phyloP scores from a whole-genome alignment of 1,140 invertebrate genomes.

The Apis mellifera region Amel_HAv3.1 CM009940.2:991501-992000 shows the following conservation, averaged over 20 bases:
- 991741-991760: conserved; percentile 39
- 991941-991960: conserved; percentile 48
- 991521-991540: background rate
- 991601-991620: background rate
- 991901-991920: conserved; percentile 71
- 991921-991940: conserved; percentile 76
- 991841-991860: conserved; percentile 58
- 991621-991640: background rate
- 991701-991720: background rate
- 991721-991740: conserved; percentile 17
- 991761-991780: conserved; percentile 1
- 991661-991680: conserved; percentile 4
- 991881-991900: conserved; percentile 33
- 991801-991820: conserved; percentile 4
- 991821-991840: conserved; percentile 48
- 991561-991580: background rate
- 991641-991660: background rate
- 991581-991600: background rate
- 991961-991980: conserved; percentile 32
- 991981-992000: conserved; percentile 33
- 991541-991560: no score
- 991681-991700: background rate
- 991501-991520: background rate
- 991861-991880: conserved; percentile 9
- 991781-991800: conserved; percentile 3